Percentiles rank a stretch among this genome's conserved stretches.
Conservation (phyloP, 2,113 vertebrate genomes). For the Mesitornis unicolor region DNA sequence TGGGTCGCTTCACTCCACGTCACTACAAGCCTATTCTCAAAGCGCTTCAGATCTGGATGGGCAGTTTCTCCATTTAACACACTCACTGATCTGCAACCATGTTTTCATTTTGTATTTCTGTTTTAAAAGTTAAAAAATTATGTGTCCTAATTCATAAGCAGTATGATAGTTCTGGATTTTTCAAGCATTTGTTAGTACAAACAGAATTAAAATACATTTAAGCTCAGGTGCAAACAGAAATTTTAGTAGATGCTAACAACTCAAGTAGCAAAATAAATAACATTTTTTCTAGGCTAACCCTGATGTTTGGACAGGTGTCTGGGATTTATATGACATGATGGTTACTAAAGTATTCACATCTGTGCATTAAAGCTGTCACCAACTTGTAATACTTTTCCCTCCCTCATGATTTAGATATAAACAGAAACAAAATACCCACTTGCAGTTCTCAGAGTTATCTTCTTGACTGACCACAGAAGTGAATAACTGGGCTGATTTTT, state of each 20-base stretch:
- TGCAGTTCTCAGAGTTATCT: background rate
- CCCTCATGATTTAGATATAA: background rate
- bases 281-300: background rate
- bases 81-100: background rate
- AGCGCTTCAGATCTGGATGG: background rate
- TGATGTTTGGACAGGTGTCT: conserved; percentile 26
- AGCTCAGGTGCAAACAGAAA: conserved; percentile 20
- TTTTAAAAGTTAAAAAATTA: background rate
- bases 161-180: background rate
- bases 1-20: accelerated
- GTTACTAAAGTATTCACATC: background rate
- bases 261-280: conserved; percentile 17
- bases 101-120: background rate
- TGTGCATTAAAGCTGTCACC: background rate
- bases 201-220: conserved; percentile 13
- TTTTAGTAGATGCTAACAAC: background rate
- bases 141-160: background rate
- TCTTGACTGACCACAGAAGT: background rate
- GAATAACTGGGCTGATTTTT: background rate
- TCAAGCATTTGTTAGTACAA: background rate
- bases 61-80: background rate
- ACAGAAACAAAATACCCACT: background rate
- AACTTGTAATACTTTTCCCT: background rate
- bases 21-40: background rate
- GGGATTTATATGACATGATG: background rate